Percentiles rank a stretch among this genome's conserved stretches.
Conservation (phyloP, 2,113 vertebrate species). For the Tyto alba region DNA sequence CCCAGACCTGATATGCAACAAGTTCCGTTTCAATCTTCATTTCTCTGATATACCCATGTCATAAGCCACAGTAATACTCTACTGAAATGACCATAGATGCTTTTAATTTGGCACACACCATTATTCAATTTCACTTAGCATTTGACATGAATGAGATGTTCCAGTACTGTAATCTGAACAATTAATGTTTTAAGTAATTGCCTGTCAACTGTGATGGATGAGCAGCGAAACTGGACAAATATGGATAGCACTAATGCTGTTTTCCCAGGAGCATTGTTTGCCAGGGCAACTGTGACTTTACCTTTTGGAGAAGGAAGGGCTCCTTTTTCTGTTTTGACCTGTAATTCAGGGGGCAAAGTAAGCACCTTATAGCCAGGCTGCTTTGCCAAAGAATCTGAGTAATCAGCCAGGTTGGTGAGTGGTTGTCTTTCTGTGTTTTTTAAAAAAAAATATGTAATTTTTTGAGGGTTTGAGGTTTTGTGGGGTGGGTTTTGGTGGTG, state of each 20-base stretch:
- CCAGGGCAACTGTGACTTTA: not conserved
- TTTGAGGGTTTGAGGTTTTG: not conserved
- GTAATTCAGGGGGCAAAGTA: not conserved
- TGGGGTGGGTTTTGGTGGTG: not conserved
- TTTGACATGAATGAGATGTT: not conserved
- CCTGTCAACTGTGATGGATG: not conserved
- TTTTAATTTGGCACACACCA: not conserved
- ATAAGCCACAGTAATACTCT: not conserved
- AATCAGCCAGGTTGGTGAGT: not conserved
- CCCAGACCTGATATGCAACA: not conserved
- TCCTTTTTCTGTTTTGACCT: not conserved
- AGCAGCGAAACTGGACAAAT: not conserved
- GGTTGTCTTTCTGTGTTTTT: not conserved
- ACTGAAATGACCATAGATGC: not conserved
- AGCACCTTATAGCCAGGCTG: not conserved
- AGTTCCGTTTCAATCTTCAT: not conserved
- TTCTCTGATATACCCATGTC: not conserved
- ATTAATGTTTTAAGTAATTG: constrained; percentile 12
- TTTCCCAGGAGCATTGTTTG: constrained; percentile 70
- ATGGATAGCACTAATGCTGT: not conserved
- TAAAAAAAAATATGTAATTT: too few relatives aligned
- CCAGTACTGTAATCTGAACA: not conserved
- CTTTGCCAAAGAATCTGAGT: not conserved
- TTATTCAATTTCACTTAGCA: not conserved
- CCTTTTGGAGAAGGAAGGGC: not conserved